A percentile compares a stretch with the other conserved stretches of the same genome.
Evolutionary conservation across 2,888 invertebrate genomes (phyloP).

Genomic region (Leucophora obtusa): DNA sequence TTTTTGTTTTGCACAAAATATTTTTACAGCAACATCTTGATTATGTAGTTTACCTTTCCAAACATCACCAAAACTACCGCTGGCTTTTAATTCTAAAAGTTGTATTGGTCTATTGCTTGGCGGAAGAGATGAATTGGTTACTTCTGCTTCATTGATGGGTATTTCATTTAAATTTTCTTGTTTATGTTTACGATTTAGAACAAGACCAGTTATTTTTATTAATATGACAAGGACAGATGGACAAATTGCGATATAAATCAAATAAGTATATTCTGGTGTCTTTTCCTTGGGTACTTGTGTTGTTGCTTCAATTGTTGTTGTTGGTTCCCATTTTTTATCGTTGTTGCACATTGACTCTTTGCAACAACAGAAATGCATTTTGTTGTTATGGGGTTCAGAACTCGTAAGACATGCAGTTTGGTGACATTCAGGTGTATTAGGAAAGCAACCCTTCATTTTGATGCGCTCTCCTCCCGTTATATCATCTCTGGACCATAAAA

Average conservation of each 20-base stretch:
- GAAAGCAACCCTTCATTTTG: constrained; percentile 90
- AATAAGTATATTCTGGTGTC: constrained; percentile 71
- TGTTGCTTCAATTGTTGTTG: constrained; percentile 82
- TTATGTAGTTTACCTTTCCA: no score
- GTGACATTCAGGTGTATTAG: constrained; percentile 88
- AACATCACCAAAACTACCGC: no score
- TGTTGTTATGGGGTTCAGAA: constrained; percentile 83
- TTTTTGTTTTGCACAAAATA: constrained; percentile 95
- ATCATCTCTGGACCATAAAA: constrained; percentile 87
- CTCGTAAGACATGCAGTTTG: constrained; percentile 86
- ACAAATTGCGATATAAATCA: constrained; percentile 72
- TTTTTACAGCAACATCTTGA: no score
- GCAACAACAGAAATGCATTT: constrained; percentile 93
- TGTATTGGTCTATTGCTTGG: constrained; percentile 86
- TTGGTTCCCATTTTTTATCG: constrained; percentile 86
- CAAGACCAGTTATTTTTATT: constrained; percentile 78
- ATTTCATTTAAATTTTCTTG: constrained; percentile 87
- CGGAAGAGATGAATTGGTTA: constrained; percentile 76
- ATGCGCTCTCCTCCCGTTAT: constrained; percentile 81
- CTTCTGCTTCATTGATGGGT: constrained; percentile 82
- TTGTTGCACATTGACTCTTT: constrained; percentile 90
- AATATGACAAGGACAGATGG: constrained; percentile 68
- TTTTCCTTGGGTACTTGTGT: constrained; percentile 78
- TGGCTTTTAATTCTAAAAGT: no score
- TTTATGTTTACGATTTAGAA: constrained; percentile 85